Conservation (phyloP, 2,888 invertebrate species). For the Tillus elongatus region DNA sequence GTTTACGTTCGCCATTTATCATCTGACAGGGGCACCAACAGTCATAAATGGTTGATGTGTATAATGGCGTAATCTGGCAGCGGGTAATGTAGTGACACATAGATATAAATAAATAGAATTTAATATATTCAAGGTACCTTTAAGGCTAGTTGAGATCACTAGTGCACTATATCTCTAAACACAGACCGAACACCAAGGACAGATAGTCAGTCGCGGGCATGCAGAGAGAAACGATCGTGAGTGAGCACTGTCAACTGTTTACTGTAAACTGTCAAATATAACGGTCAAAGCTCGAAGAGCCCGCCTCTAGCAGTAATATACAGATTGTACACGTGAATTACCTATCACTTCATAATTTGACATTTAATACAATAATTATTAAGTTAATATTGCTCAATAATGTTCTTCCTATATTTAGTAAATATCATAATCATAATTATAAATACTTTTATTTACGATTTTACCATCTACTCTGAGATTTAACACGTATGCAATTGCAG, state of each 20-base stretch:
- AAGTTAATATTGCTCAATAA: slow-evolving; percentile 41
- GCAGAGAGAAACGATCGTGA: slow-evolving; percentile 24
- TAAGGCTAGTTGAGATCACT: slow-evolving; percentile 44
- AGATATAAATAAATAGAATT: slow-evolving; percentile 37
- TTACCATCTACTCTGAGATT: slow-evolving; percentile 1
- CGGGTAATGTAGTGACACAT: slow-evolving; percentile 34
- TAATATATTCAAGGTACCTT: slow-evolving; percentile 40
- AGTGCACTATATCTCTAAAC: slow-evolving; percentile 39
- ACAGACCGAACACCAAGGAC: slow-evolving; percentile 33
- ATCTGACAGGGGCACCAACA: slow-evolving; percentile 33
- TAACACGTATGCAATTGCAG: neutral
- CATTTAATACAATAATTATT: slow-evolving; percentile 37
- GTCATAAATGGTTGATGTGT: slow-evolving; percentile 38
- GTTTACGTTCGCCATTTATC: too few relatives aligned
- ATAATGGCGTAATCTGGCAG: slow-evolving; percentile 39
- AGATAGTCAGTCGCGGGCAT: slow-evolving; percentile 19
- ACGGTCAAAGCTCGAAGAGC: slow-evolving; percentile 30
- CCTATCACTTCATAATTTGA: slow-evolving; percentile 42
- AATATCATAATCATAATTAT: slow-evolving; percentile 15
- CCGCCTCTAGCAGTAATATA: slow-evolving; percentile 24
- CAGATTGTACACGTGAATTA: slow-evolving; percentile 20
- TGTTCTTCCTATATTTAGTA: slow-evolving; percentile 26
- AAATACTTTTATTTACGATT: neutral
- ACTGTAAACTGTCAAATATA: too few relatives aligned
- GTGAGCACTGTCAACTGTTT: slow-evolving; percentile 32